A percentile compares a stretch with the other conserved stretches of the same genome.
Conservation (phyloP, 2,888 invertebrate genomes). For the Drosophila yooni region DNA sequence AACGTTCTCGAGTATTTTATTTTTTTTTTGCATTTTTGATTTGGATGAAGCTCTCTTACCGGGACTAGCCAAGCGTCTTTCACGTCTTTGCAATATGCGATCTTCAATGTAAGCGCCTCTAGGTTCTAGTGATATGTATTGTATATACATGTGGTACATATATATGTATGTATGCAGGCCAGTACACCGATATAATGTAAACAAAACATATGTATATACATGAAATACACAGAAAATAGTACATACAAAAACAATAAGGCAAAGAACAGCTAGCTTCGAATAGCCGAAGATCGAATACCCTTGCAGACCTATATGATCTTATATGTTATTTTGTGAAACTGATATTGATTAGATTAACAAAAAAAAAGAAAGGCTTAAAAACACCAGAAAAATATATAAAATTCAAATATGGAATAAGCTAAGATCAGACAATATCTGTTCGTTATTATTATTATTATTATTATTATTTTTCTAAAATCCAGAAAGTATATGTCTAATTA, state of each 20-base stretch:
- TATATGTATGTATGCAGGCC: slow-evolving; percentile 42
- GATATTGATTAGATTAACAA: background rate
- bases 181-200: slow-evolving; percentile 51
- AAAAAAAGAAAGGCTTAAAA: background rate
- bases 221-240: slow-evolving; percentile 50
- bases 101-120: slow-evolving; percentile 84
- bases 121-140: slow-evolving; percentile 69
- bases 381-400: background rate
- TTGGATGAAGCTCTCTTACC: slow-evolving; percentile 76
- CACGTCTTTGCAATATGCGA: slow-evolving; percentile 84
- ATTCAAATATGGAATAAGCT: too few species aligned
- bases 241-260: background rate
- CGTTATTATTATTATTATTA: too few species aligned
- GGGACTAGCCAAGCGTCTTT: slow-evolving; percentile 83
- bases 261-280: slow-evolving; percentile 4
- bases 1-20: background rate
- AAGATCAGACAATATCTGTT: too few species aligned
- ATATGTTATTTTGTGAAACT: background rate
- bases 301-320: background rate
- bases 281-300: slow-evolving; percentile 11
- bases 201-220: slow-evolving; percentile 32
- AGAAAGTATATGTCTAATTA: too few species aligned
- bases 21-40: background rate
- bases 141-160: slow-evolving; percentile 41
- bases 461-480: too few species aligned